Evolutionary conservation across 1,140 invertebrate species (phyloP).

Genomic region (Trichogramma pretiosum): DNA sequence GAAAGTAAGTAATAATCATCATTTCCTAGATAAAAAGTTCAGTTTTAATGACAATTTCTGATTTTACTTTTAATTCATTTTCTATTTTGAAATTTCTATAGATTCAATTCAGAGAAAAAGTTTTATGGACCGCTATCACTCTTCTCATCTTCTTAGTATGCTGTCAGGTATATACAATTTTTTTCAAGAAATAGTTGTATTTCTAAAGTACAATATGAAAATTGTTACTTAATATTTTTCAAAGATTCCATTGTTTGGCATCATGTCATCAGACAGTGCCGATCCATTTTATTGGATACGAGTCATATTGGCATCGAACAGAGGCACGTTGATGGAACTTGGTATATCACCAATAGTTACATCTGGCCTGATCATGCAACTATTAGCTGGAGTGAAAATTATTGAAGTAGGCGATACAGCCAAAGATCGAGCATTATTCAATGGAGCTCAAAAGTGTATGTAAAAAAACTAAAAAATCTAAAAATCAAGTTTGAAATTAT

Average conservation of each 20-base stretch:
- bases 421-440: slow-evolving; percentile 97
- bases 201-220: not conserved
- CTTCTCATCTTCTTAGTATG: slow-evolving; percentile 99
- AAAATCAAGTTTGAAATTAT: not conserved
- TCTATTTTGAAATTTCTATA: slow-evolving; percentile 52
- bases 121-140: slow-evolving; percentile 99
- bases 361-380: slow-evolving; percentile 98
- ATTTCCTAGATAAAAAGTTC: too few species aligned
- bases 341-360: slow-evolving; percentile 99
- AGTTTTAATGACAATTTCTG: too few species aligned
- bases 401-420: slow-evolving; percentile 99
- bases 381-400: slow-evolving; percentile 97
- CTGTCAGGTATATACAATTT: slow-evolving; percentile 74
- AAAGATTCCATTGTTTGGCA: slow-evolving; percentile 96
- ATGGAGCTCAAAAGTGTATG: slow-evolving; percentile 98
- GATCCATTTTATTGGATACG: slow-evolving; percentile 99
- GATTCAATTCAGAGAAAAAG: slow-evolving; percentile 99
- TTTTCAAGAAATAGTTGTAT: not conserved
- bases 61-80: too few species aligned
- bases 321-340: slow-evolving; percentile 98
- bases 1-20: slow-evolving; percentile 74
- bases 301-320: slow-evolving; percentile 98
- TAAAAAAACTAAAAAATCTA: slow-evolving; percentile 7
- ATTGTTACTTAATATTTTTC: slow-evolving; percentile 19
- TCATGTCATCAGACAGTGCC: slow-evolving; percentile 99